Evolutionary conservation across 2,113 vertebrate genomes (phyloP).

Genomic region (Tachycineta bicolor): DNA sequence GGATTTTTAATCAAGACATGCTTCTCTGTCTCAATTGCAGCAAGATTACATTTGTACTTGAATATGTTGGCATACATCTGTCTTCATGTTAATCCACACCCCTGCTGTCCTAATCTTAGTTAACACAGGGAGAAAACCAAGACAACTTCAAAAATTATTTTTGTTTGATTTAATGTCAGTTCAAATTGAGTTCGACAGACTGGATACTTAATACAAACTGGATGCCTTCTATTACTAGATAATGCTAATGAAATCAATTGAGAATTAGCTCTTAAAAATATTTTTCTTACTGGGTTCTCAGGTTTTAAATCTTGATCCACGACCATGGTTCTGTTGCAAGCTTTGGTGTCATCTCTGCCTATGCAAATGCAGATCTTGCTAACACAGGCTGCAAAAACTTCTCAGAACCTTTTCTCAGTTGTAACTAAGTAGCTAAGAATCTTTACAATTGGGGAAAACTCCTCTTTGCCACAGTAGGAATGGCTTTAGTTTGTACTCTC

Average conservation of each 20-base stretch:
- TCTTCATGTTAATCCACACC: neutral
- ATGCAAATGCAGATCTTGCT: neutral
- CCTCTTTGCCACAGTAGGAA: neutral
- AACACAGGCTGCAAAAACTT: neutral
- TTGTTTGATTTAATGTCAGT: neutral
- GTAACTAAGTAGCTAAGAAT: neutral
- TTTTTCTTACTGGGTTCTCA: neutral
- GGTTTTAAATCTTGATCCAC: neutral
- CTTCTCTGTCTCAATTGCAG: neutral
- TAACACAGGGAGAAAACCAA: neutral
- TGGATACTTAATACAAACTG: neutral
- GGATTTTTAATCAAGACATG: constrained; percentile 24
- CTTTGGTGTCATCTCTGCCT: neutral
- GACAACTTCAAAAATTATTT: neutral
- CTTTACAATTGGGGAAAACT: neutral
- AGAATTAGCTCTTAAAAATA: neutral
- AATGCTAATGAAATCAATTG: neutral
- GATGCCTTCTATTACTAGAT: neutral
- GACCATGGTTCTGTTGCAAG: rapidly evolving
- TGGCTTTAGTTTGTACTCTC: neutral
- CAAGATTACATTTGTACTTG: neutral
- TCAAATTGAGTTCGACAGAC: neutral
- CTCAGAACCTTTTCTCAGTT: neutral
- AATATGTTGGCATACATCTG: neutral
- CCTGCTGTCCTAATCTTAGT: neutral